Conservation (phyloP, 2,888 invertebrate species). For the Cordylochernes scorpioides region DNA sequence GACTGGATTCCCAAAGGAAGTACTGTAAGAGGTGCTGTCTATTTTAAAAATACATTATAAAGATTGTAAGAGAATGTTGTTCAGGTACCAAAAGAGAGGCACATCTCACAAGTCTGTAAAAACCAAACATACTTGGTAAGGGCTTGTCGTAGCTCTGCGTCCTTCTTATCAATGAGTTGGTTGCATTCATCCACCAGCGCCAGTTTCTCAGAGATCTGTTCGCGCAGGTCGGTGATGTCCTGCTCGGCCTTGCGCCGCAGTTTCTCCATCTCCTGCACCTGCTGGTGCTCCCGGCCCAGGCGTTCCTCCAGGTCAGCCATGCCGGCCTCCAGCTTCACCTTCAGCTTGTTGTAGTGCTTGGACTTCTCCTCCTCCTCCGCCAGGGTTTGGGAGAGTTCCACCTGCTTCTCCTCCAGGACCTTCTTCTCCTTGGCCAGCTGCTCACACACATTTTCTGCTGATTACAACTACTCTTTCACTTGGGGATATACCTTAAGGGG, state of each 20-base stretch:
- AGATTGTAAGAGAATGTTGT: too few species aligned
- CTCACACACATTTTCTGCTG: too few species aligned
- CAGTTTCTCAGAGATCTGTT: constrained; percentile 69
- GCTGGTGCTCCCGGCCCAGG: constrained; percentile 57
- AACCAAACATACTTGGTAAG: constrained; percentile 27
- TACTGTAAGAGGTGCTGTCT: neutral
- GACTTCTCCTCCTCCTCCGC: constrained; percentile 96
- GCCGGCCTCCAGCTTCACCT: constrained; percentile 78
- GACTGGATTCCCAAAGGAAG: too few species aligned
- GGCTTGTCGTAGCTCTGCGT: constrained; percentile 72
- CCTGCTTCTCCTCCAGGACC: constrained; percentile 65
- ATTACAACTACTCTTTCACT: too few species aligned
- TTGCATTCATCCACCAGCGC: constrained; percentile 80
- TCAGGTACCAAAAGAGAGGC: too few species aligned
- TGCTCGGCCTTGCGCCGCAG: constrained; percentile 48
- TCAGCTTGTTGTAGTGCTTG: constrained; percentile 68
- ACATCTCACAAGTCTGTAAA: too few species aligned
- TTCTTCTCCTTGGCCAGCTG: constrained; percentile 71
- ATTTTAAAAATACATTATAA: neutral
- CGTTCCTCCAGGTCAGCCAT: constrained; percentile 80
- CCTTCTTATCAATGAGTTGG: constrained; percentile 52
- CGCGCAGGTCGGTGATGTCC: constrained; percentile 48
- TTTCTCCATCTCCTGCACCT: constrained; percentile 58
- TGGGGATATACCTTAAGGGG: too few species aligned
- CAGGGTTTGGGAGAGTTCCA: constrained; percentile 66